Percentiles rank a stretch among this genome's conserved stretches.
These are phyloP conservation scores for Hermaeophaga mercurialis DNA, from an alignment of 2,888 invertebrate genomes.

Conservation along the genomic window DNA sequence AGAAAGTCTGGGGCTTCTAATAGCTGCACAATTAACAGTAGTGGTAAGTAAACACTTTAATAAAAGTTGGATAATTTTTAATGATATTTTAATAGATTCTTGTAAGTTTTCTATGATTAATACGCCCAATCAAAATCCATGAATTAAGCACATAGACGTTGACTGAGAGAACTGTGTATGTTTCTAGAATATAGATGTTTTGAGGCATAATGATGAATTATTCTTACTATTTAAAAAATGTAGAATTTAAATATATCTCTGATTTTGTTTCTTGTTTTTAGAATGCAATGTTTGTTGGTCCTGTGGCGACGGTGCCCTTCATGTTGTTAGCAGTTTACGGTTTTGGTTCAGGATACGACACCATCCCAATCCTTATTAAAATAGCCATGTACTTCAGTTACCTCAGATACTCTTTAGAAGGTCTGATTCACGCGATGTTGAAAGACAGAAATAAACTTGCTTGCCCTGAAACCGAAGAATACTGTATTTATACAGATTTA, in stretches of 20 bases:
- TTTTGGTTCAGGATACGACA: slow-evolving; percentile 75
- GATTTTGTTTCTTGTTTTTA: slow-evolving; percentile 53
- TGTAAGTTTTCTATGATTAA: too few species aligned
- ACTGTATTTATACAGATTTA: slow-evolving; percentile 77
- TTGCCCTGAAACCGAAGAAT: slow-evolving; percentile 73
- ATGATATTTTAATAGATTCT: too few species aligned
- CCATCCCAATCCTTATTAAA: slow-evolving; percentile 73
- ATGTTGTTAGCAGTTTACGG: slow-evolving; percentile 88
- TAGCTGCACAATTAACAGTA: slow-evolving; percentile 75
- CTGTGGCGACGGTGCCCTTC: slow-evolving; percentile 83
- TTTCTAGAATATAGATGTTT: too few species aligned
- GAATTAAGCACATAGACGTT: too few species aligned
- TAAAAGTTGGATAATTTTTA: too few species aligned
- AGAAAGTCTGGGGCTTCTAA: slow-evolving; percentile 76
- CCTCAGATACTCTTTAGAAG: slow-evolving; percentile 71
- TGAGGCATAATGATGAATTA: too few species aligned
- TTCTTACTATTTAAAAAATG: too few species aligned
- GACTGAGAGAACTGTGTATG: too few species aligned
- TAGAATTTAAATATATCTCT: neutral
- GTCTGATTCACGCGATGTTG: slow-evolving; percentile 79
- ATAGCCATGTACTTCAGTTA: slow-evolving; percentile 83
- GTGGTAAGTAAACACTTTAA: slow-evolving; percentile 72
- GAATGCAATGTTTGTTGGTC: slow-evolving; percentile 91
- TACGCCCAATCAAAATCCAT: too few species aligned
- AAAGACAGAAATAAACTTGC: slow-evolving; percentile 72